These are phyloP conservation scores for Chrysocyon brachyurus DNA, from an alignment of 2,797 vertebrate genomes.

Conservation along the genomic window DNA sequence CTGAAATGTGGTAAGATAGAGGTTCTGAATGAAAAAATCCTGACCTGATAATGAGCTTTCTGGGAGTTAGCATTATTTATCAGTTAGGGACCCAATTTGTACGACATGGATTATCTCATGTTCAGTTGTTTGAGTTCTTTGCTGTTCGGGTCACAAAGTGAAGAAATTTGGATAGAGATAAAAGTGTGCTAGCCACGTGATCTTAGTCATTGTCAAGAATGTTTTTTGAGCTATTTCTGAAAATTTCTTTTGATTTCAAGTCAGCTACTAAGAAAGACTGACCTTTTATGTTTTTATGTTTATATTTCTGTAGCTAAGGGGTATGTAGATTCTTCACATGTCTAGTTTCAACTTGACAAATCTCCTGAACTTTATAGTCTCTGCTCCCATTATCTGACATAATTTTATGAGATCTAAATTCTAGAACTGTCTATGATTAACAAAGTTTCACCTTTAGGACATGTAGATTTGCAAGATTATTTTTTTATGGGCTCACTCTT, in stretches of 20 bases:
- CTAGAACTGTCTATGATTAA: conserved; percentile 45
- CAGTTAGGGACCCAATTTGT: not conserved
- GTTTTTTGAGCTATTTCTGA: conserved; percentile 59
- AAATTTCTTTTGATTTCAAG: conserved; percentile 55
- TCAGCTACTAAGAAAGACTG: conserved; percentile 48
- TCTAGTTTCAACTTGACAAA: conserved; percentile 50
- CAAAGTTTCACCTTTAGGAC: conserved; percentile 30
- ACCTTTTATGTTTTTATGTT: conserved; percentile 54
- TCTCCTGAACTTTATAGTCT: conserved; percentile 60
- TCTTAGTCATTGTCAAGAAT: not conserved
- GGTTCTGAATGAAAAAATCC: not conserved
- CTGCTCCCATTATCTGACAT: conserved; percentile 27
- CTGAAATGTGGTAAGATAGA: not conserved
- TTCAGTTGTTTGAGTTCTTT: conserved; percentile 29
- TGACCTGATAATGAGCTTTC: not conserved
- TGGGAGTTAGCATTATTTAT: conserved; percentile 6
- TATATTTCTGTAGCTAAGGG: conserved; percentile 56
- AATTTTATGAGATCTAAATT: conserved; percentile 68
- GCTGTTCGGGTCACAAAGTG: not conserved
- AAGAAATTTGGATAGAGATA: not conserved
- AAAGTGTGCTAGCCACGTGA: not conserved
- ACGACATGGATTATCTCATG: not conserved
- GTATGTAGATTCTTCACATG: conserved; percentile 35
- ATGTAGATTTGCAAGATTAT: conserved; percentile 43
- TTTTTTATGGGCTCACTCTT: not conserved